These are phyloP conservation scores for Burhinus oedicnemus DNA, from an alignment of 2,113 vertebrate species.

Conservation along the genomic window DNA sequence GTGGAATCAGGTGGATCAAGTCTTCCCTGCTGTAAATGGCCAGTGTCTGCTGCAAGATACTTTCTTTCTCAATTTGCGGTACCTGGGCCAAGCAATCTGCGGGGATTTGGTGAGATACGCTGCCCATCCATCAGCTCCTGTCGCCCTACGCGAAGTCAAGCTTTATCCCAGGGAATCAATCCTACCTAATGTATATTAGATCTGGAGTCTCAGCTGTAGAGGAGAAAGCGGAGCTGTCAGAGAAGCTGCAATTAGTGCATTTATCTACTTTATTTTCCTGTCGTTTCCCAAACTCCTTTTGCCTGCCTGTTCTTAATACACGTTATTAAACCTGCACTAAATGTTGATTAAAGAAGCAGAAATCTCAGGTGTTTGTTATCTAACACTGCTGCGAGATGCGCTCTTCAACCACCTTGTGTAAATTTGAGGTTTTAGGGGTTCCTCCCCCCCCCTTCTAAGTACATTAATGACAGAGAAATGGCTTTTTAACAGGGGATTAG, in stretches of 20 bases:
- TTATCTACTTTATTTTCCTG: constrained; percentile 49
- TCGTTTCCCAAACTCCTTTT: not conserved
- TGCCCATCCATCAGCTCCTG: not conserved
- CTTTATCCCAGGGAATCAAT: constrained; percentile 7
- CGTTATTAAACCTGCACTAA: not conserved
- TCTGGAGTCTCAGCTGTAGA: not conserved
- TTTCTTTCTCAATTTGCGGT: not conserved
- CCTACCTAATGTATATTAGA: not conserved
- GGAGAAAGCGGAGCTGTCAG: not conserved
- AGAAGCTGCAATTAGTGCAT: constrained; percentile 45
- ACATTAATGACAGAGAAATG: not conserved
- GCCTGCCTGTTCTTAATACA: not conserved
- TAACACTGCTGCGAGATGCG: not conserved
- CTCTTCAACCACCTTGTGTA: not conserved
- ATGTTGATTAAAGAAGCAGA: constrained; percentile 29
- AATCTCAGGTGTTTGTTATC: not conserved
- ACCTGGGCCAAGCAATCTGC: not conserved
- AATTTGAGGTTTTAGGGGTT: not conserved
- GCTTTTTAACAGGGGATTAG: not conserved
- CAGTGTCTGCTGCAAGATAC: not conserved
- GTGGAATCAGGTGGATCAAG: not conserved
- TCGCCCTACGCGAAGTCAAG: not conserved
- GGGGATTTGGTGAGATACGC: not conserved
- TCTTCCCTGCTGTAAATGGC: not conserved
- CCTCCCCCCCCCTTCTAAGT: not conserved